Percentiles rank a stretch among this genome's conserved stretches.
phyloP scores from a whole-genome alignment of 2,113 vertebrate genomes.

The Gavialis gangeticus region DNA sequence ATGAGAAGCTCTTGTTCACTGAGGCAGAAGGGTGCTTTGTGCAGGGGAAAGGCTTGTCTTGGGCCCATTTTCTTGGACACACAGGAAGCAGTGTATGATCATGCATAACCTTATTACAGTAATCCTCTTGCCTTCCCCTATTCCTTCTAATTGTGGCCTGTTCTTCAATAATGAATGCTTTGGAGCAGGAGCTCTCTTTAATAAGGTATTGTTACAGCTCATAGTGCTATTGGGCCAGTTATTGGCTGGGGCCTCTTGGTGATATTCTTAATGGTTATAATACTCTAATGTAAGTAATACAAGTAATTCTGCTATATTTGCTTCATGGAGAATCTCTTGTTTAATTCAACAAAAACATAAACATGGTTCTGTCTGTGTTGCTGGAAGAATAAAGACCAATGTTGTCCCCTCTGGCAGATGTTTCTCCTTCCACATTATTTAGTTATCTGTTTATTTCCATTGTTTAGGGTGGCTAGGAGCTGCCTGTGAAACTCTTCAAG shows the following conservation, averaged over 20 bases:
- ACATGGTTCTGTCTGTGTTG: too few species aligned
- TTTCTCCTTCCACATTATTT: not conserved
- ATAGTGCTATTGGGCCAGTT: too few species aligned
- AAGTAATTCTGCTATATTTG: not conserved
- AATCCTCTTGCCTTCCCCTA: not conserved
- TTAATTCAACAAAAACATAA: not conserved
- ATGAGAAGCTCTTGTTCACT: too few species aligned
- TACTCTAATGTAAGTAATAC: not conserved
- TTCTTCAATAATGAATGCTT: too few species aligned
- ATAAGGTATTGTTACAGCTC: too few species aligned
- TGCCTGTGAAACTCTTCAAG: not conserved
- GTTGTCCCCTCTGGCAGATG: too few species aligned
- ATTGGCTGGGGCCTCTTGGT: not conserved
- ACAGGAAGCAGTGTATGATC: not conserved
- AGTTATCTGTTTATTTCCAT: not conserved
- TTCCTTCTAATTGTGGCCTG: not conserved
- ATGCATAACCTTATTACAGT: not conserved
- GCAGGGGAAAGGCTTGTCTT: too few species aligned
- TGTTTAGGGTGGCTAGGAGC: not conserved
- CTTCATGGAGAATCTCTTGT: too few species aligned
- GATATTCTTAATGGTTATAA: not conserved
- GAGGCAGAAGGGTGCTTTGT: too few species aligned
- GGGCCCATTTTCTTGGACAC: not conserved
- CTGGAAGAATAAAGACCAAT: too few species aligned
- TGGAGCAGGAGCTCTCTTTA: not conserved